phyloP scores from a whole-genome alignment of 2,888 invertebrate species.

The Tetramorium bicarinatum region DNA sequence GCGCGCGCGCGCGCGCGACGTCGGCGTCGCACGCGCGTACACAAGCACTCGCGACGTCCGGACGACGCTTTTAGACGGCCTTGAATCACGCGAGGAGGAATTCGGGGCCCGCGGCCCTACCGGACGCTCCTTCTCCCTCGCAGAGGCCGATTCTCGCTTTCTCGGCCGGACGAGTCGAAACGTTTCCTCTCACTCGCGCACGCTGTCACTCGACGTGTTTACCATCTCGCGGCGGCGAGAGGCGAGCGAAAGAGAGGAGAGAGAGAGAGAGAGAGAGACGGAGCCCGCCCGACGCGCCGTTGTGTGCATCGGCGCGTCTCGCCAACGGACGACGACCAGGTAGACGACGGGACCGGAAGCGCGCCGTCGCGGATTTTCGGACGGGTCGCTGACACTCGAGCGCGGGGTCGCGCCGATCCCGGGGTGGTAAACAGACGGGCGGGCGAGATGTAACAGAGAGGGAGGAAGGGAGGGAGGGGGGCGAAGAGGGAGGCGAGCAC shows the following conservation, averaged over 20 bases:
- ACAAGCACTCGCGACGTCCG: constrained; percentile 57
- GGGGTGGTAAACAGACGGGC: constrained; percentile 69
- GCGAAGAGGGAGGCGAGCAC: neutral
- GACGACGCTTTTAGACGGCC: constrained; percentile 75
- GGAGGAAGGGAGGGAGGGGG: neutral
- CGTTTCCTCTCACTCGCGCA: constrained; percentile 53
- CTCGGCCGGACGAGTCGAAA: constrained; percentile 4
- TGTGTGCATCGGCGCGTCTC: constrained; percentile 41
- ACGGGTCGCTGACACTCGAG: constrained; percentile 50
- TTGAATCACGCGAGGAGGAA: constrained; percentile 72
- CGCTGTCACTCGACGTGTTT: constrained; percentile 82
- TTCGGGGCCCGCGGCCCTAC: constrained; percentile 46
- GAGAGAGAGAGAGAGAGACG: constrained; percentile 6
- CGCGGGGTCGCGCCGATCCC: constrained; percentile 54
- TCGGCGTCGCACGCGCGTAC: constrained; percentile 16
- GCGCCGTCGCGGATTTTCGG: constrained; percentile 56
- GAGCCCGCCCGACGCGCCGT: constrained; percentile 27
- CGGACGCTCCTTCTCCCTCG: constrained; percentile 54
- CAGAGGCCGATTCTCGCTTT: neutral
- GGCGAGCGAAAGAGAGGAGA: neutral
- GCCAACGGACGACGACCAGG: neutral
- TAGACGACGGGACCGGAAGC: constrained; percentile 1
- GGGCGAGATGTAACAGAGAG: neutral
- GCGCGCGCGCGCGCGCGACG: constrained; percentile 9
- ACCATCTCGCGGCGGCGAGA: constrained; percentile 63